phyloP scores from a whole-genome alignment of 2,888 invertebrate species.

The Orchesella flavescens region DNA sequence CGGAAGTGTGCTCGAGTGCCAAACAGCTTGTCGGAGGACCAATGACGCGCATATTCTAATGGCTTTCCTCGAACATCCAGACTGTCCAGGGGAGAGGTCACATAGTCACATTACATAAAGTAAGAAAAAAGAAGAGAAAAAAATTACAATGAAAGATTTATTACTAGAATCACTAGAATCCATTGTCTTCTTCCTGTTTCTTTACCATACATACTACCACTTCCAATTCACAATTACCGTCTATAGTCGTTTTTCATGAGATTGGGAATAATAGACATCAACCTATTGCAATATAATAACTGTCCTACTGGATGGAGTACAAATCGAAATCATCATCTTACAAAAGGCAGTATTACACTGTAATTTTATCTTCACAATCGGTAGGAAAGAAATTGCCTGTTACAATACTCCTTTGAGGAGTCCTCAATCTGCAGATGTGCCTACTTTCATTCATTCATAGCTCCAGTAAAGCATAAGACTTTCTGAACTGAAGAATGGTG shows the following conservation, averaged over 20 bases:
- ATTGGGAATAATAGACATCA: too few species aligned
- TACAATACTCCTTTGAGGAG: too few species aligned
- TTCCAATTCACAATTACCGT: background rate
- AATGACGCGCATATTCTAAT: slow-evolving; percentile 85
- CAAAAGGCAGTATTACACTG: too few species aligned
- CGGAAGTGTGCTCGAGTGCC: slow-evolving; percentile 89
- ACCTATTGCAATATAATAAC: too few species aligned
- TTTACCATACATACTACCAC: background rate
- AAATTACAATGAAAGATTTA: slow-evolving; percentile 68
- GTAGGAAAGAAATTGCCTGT: too few species aligned
- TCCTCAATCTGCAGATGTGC: too few species aligned
- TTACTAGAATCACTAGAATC: slow-evolving; percentile 64
- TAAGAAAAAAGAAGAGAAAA: slow-evolving; percentile 35
- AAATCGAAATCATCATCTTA: too few species aligned
- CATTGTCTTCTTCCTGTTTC: slow-evolving; percentile 33
- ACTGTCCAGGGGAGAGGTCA: slow-evolving; percentile 74
- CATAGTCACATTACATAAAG: background rate
- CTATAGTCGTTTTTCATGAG: background rate
- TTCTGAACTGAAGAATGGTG: too few species aligned
- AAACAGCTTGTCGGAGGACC: slow-evolving; percentile 89
- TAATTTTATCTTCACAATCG: too few species aligned
- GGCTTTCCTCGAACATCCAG: slow-evolving; percentile 91
- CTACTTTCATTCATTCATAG: too few species aligned
- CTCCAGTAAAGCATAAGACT: too few species aligned
- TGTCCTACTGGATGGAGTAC: too few species aligned